Base-by-base conservation (phyloP, 2,888 invertebrate genomes). In the Meteorus cinctellus region DNA sequence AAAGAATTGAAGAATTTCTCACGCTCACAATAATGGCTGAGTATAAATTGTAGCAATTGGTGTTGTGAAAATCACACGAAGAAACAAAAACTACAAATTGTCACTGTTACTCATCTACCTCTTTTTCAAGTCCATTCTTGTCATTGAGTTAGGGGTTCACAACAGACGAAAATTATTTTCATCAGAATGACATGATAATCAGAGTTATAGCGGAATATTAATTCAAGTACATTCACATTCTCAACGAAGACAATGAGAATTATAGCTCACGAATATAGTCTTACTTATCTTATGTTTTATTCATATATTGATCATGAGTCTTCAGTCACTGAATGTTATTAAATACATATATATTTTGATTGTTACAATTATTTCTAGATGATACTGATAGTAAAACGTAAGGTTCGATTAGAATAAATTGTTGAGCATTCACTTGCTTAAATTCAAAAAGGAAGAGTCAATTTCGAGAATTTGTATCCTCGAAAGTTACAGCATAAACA, bases 1-100 rank as follows among this genome's bases (percentile, higher is more conserved):
- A 62, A 45, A 67, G 63, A 77, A 60, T 76, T 45, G 48, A 73
- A 76, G 67, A 66, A 72, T 69, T 41, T 75, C 60, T 78, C 72
- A 77, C 69, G 62, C 73, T 79, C 36, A 70, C 66, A 75, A 80
- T 74, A 72, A 79, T 72, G 76, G 75, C 78, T 77, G 79, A 79
- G 81, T 77, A 79, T 78, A n/a, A 4, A 55, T 55, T 55, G 8
- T 75, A 78, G 75, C 72, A 76, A 75, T 80, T 80, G 76, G 77
- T 75, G 55, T 78, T 73, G 77, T 77, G 66, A 78, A 41, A 71
- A 72, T 70, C 59, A 74, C 16, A 69, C 67, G 59, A 71, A n/a
- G 67, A 67, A 71, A 24, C 24, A 24, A 45, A 74, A 73, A 71
- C 67, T 66, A 67, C 55, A 41, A 55, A 48, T 48, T 69, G 65